Percentiles rank a stretch among this genome's conserved stretches.
Conservation (phyloP, 2,888 invertebrate genomes). For the Oxyteleia sp. region DNA sequence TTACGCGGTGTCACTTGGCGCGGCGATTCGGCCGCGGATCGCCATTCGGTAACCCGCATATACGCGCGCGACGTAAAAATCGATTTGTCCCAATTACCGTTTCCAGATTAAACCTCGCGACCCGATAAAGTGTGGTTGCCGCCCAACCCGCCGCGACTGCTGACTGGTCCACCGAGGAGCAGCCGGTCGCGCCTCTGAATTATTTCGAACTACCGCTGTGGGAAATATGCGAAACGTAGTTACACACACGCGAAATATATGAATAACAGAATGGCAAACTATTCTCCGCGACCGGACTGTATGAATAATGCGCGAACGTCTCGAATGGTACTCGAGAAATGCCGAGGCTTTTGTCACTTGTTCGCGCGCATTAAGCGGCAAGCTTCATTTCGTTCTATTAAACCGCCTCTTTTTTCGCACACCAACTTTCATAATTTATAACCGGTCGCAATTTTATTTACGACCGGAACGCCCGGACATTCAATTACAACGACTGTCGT, state of each 20-base stretch:
- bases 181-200: slow-evolving; percentile 60
- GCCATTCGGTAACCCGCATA: slow-evolving; percentile 72
- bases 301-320: slow-evolving; percentile 44
- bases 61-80: slow-evolving; percentile 66
- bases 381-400: slow-evolving; percentile 50
- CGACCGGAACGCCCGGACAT: slow-evolving; percentile 11
- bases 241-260: slow-evolving; percentile 44
- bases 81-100: slow-evolving; percentile 75
- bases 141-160: slow-evolving; percentile 78
- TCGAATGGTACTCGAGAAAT: slow-evolving; percentile 43
- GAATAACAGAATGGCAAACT: slow-evolving; percentile 52
- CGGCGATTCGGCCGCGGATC: slow-evolving; percentile 62
- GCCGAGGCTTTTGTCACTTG: slow-evolving; percentile 49
- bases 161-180: slow-evolving; percentile 73
- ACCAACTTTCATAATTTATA: slow-evolving; percentile 52
- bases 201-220: slow-evolving; percentile 68
- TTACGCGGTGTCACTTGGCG: slow-evolving; percentile 67
- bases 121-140: slow-evolving; percentile 71
- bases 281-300: slow-evolving; percentile 43
- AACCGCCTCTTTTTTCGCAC: slow-evolving; percentile 33
- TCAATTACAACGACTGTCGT: slow-evolving; percentile 33
- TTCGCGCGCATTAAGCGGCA: slow-evolving; percentile 33
- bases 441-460: slow-evolving; percentile 42
- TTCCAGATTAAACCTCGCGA: slow-evolving; percentile 72
- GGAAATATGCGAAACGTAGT: slow-evolving; percentile 51